These are phyloP conservation scores for Drosophila kurseongensis DNA, from an alignment of 1,140 invertebrate genomes.

Conservation along the genomic window DNA sequence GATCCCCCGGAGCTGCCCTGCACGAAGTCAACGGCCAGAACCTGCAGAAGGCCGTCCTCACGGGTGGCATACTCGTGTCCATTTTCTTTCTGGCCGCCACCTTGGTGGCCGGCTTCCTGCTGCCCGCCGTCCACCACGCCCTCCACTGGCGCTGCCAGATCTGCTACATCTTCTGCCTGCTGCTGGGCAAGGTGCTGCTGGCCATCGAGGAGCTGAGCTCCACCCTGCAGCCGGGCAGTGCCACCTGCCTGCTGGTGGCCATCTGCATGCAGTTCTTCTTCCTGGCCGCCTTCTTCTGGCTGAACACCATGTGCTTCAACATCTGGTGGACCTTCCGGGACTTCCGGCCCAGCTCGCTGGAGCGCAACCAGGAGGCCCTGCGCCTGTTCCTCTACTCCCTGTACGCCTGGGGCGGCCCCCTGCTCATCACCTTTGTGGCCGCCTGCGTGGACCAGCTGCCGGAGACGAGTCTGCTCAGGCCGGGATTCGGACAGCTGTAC, in stretches of 20 bases:
- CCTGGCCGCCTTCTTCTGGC: conserved; percentile 97
- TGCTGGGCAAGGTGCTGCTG: conserved; percentile 91
- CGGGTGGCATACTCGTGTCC: conserved; percentile 90
- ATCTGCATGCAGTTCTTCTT: conserved; percentile 96
- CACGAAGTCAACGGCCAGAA: conserved; percentile 79
- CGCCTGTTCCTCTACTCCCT: conserved; percentile 90
- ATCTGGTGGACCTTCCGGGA: conserved; percentile 97
- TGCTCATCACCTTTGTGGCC: conserved; percentile 89
- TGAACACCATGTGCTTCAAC: conserved; percentile 98
- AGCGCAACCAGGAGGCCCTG: conserved; percentile 91
- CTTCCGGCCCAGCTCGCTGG: conserved; percentile 91
- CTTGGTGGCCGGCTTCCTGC: conserved; percentile 89
- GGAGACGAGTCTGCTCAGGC: conserved; percentile 86
- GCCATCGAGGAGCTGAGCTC: conserved; percentile 86
- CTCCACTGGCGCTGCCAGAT: conserved; percentile 94
- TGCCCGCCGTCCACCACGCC: conserved; percentile 92
- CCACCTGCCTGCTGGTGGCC: conserved; percentile 89
- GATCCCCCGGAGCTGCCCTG: background rate
- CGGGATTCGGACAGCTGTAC: conserved; percentile 89
- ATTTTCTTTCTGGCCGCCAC: conserved; percentile 91
- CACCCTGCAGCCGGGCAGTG: conserved; percentile 86
- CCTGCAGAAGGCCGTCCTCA: conserved; percentile 89
- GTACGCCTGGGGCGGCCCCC: conserved; percentile 92
- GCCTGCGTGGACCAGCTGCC: conserved; percentile 87
- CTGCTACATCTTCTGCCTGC: conserved; percentile 91